Evolutionary conservation across 2,797 vertebrate species (phyloP).

Genomic region (Girardinus metallicus): DNA sequence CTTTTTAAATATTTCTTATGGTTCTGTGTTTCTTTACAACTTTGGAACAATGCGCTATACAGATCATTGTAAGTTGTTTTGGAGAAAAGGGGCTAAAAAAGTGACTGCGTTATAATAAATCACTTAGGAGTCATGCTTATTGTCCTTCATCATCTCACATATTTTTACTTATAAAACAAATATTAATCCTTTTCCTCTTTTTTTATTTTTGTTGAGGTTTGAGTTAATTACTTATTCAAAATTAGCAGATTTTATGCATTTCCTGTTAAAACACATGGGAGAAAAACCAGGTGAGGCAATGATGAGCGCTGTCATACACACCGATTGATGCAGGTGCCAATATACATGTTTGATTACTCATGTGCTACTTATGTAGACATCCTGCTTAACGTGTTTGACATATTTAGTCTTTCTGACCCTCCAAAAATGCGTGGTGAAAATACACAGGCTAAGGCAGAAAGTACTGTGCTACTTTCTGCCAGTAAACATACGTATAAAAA

Average conservation of each 20-base stretch:
- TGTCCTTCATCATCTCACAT: constrained; percentile 18
- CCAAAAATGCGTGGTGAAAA: not conserved
- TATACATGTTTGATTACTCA: not conserved
- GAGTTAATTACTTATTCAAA: not conserved
- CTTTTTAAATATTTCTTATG: constrained; percentile 7
- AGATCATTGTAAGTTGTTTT: constrained; percentile 17
- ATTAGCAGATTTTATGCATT: not conserved
- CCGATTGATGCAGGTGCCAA: not conserved
- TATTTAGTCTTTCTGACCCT: not conserved
- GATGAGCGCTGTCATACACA: not conserved
- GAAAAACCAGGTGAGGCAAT: not conserved
- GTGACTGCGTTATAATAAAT: constrained; percentile 12
- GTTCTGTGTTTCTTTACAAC: constrained; percentile 8
- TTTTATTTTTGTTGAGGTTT: not conserved
- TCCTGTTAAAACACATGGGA: not conserved
- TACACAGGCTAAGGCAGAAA: not conserved
- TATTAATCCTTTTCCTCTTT: not conserved
- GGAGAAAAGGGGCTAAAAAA: constrained; percentile 7
- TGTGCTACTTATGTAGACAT: not conserved
- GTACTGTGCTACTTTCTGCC: too few relatives aligned
- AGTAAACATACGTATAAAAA: too few relatives aligned
- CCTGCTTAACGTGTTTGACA: not conserved
- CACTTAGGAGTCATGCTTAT: constrained; percentile 4
- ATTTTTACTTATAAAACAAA: constrained; percentile 16
- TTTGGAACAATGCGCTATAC: constrained; percentile 22